A percentile compares a stretch with the other conserved stretches of the same genome.
Evolutionary conservation across 2,113 vertebrate species (phyloP).

Genomic region (Siniperca chuatsi): DNA sequence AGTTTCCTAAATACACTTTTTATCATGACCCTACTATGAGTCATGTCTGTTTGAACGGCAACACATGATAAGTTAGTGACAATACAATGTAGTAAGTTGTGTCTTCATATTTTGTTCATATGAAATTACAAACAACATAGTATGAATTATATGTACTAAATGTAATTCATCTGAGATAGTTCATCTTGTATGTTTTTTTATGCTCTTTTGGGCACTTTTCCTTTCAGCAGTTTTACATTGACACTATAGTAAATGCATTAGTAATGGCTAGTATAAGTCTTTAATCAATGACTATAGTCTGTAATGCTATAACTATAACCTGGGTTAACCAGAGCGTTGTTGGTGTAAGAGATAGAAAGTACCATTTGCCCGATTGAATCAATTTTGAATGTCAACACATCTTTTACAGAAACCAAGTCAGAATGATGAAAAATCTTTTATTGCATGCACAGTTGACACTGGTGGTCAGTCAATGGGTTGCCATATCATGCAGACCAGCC

Average conservation of each 20-base stretch:
- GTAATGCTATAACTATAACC: not conserved
- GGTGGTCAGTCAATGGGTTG: constrained; percentile 74
- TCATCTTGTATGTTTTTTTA: not conserved
- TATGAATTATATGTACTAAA: not conserved
- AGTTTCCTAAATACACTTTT: not conserved
- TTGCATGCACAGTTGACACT: constrained; percentile 70
- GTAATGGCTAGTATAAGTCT: not conserved
- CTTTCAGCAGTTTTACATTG: not conserved
- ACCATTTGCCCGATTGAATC: not conserved
- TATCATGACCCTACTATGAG: not conserved
- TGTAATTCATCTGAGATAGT: too few relatives aligned
- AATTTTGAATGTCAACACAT: not conserved
- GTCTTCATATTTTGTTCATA: not conserved
- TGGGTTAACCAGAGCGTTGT: not conserved
- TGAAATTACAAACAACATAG: not conserved
- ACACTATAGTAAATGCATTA: not conserved
- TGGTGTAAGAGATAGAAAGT: not conserved
- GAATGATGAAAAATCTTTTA: constrained; percentile 69
- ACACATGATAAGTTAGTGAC: not conserved
- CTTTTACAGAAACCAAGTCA: constrained; percentile 11
- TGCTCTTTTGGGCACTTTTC: not conserved
- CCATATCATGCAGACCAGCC: constrained; percentile 79
- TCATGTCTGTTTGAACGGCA: not conserved
- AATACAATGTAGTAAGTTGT: not conserved
- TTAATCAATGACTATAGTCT: not conserved